Base-by-base conservation (phyloP, 1,140 invertebrate species). In the Callitettix versicolor region DNA sequence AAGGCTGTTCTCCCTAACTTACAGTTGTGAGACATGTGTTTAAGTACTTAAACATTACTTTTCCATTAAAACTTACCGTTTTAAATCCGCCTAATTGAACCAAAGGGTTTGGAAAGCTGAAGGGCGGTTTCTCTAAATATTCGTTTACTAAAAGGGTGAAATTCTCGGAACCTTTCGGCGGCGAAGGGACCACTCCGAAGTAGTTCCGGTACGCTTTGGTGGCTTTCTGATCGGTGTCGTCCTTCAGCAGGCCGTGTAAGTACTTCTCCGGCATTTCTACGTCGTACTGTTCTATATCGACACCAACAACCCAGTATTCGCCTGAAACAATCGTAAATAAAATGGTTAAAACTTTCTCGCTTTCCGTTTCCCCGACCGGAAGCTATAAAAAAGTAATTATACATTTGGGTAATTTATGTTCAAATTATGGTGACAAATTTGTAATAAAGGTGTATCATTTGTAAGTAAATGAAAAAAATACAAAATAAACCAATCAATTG, bases 221-320 rank as follows among this genome's bases (percentile, higher is more conserved):
- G 0, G 75, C 73, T 3, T 67, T 64, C 17, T 76, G 74, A 40
- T 78, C 72, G 3, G 72, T 73, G 38, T 80, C 70, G 55, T 84
- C 81, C 36, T 79, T 70, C 33, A 89, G 71, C 1, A 90, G 73
- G 1, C 85, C 86, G 7, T 78, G 73, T 0, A 92, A 75, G 72
- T 88, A 92, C 53, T 81, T 83, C 26, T 78, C 73, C 0, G 90
- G 88, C 49, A 81, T 75, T 2, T 80, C 74, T 3, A 77, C 69
- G 60, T 91, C 85, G 69, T 91, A 93, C 60, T 89, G 85, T 64
- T 91, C 87, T 1, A 90, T 81, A 63, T 95, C 89, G 3, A 97
- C 84, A 12, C 91, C 92, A 18, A 95, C 81, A 3, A 93, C 87
- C 61, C 87, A 87, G 67, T 95, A 95, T 67, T 94, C 85, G 0